Base-by-base conservation (phyloP, 2,888 invertebrate species). In the Drosophila mettleri region DNA sequence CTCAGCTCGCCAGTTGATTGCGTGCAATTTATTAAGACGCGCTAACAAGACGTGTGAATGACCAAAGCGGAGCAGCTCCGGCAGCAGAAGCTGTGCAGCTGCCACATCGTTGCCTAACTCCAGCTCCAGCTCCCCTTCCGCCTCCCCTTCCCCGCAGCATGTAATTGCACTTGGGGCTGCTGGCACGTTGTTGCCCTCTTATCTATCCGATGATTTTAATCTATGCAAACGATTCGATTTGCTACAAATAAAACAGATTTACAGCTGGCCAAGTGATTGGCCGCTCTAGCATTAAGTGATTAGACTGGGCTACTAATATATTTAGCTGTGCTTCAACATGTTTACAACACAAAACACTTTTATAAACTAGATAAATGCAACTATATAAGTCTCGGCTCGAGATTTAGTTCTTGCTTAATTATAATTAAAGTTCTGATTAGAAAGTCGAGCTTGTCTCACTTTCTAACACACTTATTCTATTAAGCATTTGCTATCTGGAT, bases 21-120 rank as follows among this genome's bases (percentile, higher is more conserved):
- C 86, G 88, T 86, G 86, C 86, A 88, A 86, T 86, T 88, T 86
- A 86, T 86, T 88, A 88, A 86, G 88, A 88, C 86, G 86, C 86
- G 86, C 86, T 88, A 86, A 86, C 86, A 86, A 86, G 86, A 88
- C 86, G 88, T 85, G 88, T 88, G 88, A 85, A 88, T 88, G 88
- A 85, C 85, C 88, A 84, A 87, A 87, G 63, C 84, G 78, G 83
- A 82, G 88, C 88, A 87, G 74, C 59, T 68, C 52, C 27, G 24
- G 48, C 43, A 1, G 46, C 69, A 73, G 62, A 45, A 71, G 76
- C 64, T 43, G 41, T 49, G 57, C 63, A 72, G 65, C 69, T 72
- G 79, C 74, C 78, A 63, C 74, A 54, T 48, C 68, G 68, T 38
- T 45, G 66, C 34, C 33, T 38, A 36, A 20, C 60, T 52, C 22